Conservation (phyloP, 2,113 vertebrate genomes). For the Ginglymostoma cirratum region DNA sequence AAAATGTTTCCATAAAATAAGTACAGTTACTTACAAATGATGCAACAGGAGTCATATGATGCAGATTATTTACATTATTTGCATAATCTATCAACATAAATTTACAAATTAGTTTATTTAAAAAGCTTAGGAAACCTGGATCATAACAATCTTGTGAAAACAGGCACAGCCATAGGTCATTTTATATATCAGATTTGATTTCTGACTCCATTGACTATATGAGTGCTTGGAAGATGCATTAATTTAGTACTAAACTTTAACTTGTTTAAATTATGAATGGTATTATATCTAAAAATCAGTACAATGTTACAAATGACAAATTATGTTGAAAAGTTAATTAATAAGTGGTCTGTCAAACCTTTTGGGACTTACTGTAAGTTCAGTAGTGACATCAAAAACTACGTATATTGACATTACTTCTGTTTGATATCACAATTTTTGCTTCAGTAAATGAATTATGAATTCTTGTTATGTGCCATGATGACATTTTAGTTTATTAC, state of each 20-base stretch:
- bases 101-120: not conserved
- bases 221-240: not conserved
- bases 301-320: not conserved
- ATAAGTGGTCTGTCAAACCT: not conserved
- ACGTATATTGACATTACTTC: not conserved
- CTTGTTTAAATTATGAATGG: not conserved
- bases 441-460: not conserved
- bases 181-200: not conserved
- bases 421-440: not conserved
- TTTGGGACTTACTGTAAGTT: not conserved
- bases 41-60: not conserved
- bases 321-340: slow-evolving; percentile 2
- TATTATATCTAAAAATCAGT: not conserved
- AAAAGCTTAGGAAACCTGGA: not conserved
- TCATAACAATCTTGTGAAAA: not conserved
- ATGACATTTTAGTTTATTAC: slow-evolving; percentile 7
- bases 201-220: not conserved
- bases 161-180: not conserved
- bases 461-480: not conserved
- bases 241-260: not conserved
- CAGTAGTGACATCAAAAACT: not conserved
- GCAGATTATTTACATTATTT: not conserved
- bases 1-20: not conserved
- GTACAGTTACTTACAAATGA: not conserved
- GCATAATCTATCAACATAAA: not conserved